Evolutionary conservation across 64 coral and sea anemone genomes (phyloP), one percentile per base, ranked within the genome.

Genomic region (Stichodactyla helianthus): DNA sequence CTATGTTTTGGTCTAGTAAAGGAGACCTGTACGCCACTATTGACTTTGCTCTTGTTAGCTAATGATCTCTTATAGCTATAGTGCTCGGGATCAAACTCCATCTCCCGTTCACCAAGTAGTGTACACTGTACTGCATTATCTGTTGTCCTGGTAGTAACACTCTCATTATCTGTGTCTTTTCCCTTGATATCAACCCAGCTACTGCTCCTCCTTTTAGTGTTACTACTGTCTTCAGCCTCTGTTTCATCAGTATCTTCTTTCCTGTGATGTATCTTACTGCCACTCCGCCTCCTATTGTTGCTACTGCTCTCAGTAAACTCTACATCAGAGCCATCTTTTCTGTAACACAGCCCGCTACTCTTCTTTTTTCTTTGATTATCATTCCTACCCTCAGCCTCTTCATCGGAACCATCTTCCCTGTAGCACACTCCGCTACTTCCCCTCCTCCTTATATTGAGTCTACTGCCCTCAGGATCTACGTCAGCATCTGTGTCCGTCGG

Each of bases 61-160:
- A 6, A 2, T 14, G 68, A 27, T 31, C 2, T 74, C 20, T 74
- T 74, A 1, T 5, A 74, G 68, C 0, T 74, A 10, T 25, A 27
- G 10, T 19, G 14, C 0, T 28, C 22, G 27, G 68, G 4, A 14
- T 10, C 68, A 74, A 27, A 74, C 26, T 31, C 68, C 25, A 13
- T 31, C 26, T 12, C 9, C 4, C 31, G 68, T 14, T 74, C 25
- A 74, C 31, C 25, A 74, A 74, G 68, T 9, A 74, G 68, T 26
- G 68, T 74, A 74, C 68, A 74, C 25, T 74, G 68, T 31, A 74
- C 68, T 74, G 68, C 68, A 74, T 23, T 74, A 4, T 74, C 68
- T 74, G 68, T 74, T 31, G 68, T 74, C 68, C 10, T 74, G 2
- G 26, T 74, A 2, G 17, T 31, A 11, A 74, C 68, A 74, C 10